Base-by-base conservation (phyloP, 2,113 vertebrate species). In the Anas platyrhynchos region DNA sequence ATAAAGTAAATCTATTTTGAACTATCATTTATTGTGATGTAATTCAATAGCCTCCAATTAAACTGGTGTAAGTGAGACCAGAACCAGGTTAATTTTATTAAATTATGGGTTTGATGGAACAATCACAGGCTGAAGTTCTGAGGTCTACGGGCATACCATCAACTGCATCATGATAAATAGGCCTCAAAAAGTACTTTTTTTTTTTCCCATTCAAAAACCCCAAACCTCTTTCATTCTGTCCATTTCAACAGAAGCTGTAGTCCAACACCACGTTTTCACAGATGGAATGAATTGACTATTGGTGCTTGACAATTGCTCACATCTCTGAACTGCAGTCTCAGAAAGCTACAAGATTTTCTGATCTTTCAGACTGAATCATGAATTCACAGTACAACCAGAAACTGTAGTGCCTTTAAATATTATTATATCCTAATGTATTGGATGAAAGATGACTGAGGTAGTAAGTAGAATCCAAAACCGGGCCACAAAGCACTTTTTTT, bases 31-130 rank as follows among this genome's bases (percentile, higher is more conserved):
- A 74, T 48, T 52, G 34, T 75, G 26, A 20, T 84, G 17, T 95
- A 96, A 95, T 91, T 81, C 56, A 88, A 91, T 83, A 88, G 56
- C 6, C 10, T 91, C 52, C 48, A 88, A 71, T 91, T 94, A 78
- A 22, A 71, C 22, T 67, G 48, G 36, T 69, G 34, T 74, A 88
- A 92, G 56, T 68, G 77, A 94, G 71, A 89, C 32, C 85, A 95
- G 93, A 93, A 83, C 32, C 41, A 88, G 62, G 38, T 21, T 81
- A 79, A n/a, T 88, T 88, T 90, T 75, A 88, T 95, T 94, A 75
- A 63, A 91, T 90, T 94, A 91, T 36, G 41, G 76, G 68, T 31
- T 75, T 52, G 84, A 89, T 72, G 73, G 76, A 95, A 86, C 94
- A 93, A 93, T 78, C 61, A 89, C 82, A 91, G 61, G 26, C 34